phyloP scores from a whole-genome alignment of 2,113 vertebrate species.

The Brienomyrus longianalis region DNA sequence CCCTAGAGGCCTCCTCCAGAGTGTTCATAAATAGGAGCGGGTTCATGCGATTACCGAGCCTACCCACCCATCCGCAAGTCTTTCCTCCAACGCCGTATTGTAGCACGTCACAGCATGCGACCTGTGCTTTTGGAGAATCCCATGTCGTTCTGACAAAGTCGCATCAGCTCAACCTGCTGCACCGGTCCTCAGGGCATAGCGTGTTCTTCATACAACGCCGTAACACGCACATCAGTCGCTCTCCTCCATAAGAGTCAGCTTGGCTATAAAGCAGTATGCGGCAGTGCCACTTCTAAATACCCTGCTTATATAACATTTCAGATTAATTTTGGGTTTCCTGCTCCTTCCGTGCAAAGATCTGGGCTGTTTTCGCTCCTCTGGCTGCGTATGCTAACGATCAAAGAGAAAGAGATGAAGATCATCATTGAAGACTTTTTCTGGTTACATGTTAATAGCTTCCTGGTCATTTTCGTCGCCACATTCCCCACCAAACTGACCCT shows the following conservation, averaged over 20 bases:
- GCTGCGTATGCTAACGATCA: neutral
- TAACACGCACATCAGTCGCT: neutral
- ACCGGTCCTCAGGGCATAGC: neutral
- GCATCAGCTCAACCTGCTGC: neutral
- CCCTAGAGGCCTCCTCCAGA: neutral
- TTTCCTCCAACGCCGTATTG: neutral
- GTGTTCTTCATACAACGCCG: neutral
- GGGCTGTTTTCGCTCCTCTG: neutral
- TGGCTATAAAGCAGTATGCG: neutral
- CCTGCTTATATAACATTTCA: conserved; percentile 5
- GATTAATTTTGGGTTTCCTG: neutral
- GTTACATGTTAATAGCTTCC: neutral
- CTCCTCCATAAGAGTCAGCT: neutral
- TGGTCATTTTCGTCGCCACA: neutral
- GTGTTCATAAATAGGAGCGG: neutral
- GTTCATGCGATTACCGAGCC: neutral
- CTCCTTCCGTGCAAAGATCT: neutral
- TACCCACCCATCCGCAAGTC: neutral
- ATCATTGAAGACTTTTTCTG: neutral
- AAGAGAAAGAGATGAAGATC: neutral
- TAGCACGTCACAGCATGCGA: neutral
- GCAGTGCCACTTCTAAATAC: neutral
- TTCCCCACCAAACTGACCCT: neutral
- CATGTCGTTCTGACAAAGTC: neutral
- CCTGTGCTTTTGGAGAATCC: neutral